Conservation (phyloP, 2,888 invertebrate genomes). For the Athripsodes cinereus region DNA sequence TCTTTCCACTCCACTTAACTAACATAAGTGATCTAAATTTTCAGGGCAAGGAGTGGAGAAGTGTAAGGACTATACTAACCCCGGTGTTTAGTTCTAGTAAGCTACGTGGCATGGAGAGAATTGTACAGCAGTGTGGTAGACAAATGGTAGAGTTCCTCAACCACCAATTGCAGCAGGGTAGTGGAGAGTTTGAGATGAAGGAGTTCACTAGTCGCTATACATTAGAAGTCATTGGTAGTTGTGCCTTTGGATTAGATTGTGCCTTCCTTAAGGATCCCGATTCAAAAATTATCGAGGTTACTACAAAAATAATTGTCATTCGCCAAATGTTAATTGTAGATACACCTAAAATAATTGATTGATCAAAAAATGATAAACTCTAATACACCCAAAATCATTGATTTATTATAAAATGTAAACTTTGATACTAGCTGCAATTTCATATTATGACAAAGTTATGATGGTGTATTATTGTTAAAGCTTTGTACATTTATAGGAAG, state of each 20-base stretch:
- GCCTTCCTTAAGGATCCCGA: conserved; percentile 46
- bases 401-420: too few species aligned
- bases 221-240: conserved; percentile 50
- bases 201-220: conserved; percentile 50
- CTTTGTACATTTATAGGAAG: too few species aligned
- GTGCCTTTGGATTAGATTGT: conserved; percentile 52
- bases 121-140: conserved; percentile 42
- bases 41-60: conserved; percentile 51
- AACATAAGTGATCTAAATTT: too few species aligned
- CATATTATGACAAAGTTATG: too few species aligned
- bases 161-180: conserved; percentile 18
- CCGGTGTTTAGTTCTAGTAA: conserved; percentile 52
- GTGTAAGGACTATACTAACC: conserved; percentile 46
- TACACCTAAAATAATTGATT: too few species aligned
- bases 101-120: conserved; percentile 45
- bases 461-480: too few species aligned
- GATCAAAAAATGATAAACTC: too few species aligned
- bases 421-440: too few species aligned
- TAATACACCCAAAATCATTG: too few species aligned
- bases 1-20: too few species aligned
- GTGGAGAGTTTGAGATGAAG: conserved; percentile 47
- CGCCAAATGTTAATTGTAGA: too few species aligned
- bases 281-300: conserved; percentile 48
- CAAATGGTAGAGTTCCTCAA: conserved; percentile 39
- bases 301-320: too few species aligned